Evolutionary conservation across 2,797 vertebrate species (phyloP).

Genomic region (Echiichthys vipera): DNA sequence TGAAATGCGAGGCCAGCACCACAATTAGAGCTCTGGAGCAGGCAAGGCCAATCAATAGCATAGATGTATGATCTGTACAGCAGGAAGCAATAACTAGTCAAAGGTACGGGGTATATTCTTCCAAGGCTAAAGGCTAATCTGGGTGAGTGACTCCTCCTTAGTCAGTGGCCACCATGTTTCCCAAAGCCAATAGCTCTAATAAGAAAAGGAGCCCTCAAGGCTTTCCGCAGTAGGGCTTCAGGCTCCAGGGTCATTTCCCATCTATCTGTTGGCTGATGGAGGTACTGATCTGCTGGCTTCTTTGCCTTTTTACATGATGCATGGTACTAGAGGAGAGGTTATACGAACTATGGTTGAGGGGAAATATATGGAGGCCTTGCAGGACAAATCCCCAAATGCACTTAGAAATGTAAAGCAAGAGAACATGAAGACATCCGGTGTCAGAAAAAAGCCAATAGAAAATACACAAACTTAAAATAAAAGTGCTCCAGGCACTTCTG

Average conservation of each 20-base stretch:
- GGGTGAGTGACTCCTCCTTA: conserved; percentile 61
- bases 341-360: neutral
- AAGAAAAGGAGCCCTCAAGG: conserved; percentile 39
- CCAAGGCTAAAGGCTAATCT: conserved; percentile 82
- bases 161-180: conserved; percentile 56
- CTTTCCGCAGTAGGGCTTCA: conserved; percentile 20
- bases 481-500: too few species aligned
- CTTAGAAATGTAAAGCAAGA: neutral
- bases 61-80: conserved; percentile 80
- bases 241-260: conserved; percentile 57
- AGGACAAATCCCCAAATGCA: neutral
- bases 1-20: conserved; percentile 90
- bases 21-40: conserved; percentile 92
- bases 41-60: conserved; percentile 87
- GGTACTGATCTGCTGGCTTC: conserved; percentile 49
- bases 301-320: conserved; percentile 40
- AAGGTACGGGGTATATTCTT: conserved; percentile 69
- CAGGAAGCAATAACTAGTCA: conserved; percentile 82
- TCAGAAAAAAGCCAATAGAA: neutral
- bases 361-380: neutral
- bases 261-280: conserved; percentile 57
- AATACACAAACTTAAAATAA: neutral
- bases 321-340: neutral
- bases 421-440: neutral
- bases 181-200: conserved; percentile 61